Conservation (phyloP, 2,888 invertebrate genomes). For the Stenchaetothrips biformis region DNA sequence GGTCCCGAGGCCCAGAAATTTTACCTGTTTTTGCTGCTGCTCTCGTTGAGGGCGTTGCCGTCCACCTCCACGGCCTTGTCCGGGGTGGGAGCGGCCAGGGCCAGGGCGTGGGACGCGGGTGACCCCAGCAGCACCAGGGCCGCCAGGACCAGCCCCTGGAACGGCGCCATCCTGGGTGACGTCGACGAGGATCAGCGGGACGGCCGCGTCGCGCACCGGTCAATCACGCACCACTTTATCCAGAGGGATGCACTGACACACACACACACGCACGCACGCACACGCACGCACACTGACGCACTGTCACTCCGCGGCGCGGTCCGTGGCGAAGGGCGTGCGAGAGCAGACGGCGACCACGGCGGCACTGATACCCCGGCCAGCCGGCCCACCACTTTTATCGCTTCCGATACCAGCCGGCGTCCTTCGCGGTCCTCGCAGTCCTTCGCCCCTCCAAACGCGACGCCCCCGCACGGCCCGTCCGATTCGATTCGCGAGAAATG, state of each 20-base stretch:
- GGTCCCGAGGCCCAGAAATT: too few species aligned
- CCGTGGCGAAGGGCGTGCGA: background rate
- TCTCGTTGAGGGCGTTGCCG: background rate
- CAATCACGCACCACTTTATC: background rate
- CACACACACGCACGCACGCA: background rate
- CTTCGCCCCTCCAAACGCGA: background rate
- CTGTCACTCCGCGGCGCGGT: background rate
- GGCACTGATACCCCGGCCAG: background rate
- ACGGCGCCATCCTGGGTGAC: background rate
- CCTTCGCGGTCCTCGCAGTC: background rate
- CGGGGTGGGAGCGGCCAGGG: background rate
- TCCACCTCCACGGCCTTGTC: background rate
- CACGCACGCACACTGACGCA: background rate
- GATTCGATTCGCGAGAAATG: conserved; percentile 19
- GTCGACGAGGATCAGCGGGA: background rate
- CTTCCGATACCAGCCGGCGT: background rate
- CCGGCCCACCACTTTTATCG: background rate
- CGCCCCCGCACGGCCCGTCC: background rate
- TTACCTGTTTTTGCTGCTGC: background rate
- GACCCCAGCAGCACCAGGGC: background rate
- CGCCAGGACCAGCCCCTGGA: background rate
- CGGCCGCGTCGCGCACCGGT: background rate
- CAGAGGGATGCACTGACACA: background rate
- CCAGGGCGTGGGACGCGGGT: background rate
- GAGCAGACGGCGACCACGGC: background rate